phyloP scores from a whole-genome alignment of 1,140 invertebrate genomes.

The Anthonomus grandis region DNA sequence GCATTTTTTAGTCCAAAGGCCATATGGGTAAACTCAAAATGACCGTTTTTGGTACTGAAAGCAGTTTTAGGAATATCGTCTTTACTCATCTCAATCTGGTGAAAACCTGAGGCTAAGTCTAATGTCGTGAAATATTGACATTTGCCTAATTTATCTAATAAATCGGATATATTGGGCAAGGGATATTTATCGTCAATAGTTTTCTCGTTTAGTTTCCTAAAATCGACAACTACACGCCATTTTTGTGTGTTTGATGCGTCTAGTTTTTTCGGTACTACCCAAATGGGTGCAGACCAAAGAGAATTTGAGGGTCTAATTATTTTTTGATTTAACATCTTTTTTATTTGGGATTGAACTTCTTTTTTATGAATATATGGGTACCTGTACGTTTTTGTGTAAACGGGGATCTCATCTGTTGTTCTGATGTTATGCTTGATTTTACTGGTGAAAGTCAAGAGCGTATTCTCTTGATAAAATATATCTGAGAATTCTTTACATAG shows the following conservation, averaged over 20 bases:
- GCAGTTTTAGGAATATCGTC: slow-evolving; percentile 25
- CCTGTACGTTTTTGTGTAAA: slow-evolving; percentile 30
- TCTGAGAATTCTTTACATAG: no score
- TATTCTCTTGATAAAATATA: no score
- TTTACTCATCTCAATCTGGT: slow-evolving; percentile 41
- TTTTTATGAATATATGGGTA: slow-evolving; percentile 32
- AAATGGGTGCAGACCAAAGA: slow-evolving; percentile 36
- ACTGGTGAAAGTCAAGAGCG: slow-evolving; percentile 17
- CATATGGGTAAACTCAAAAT: slow-evolving; percentile 16
- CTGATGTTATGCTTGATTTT: slow-evolving; percentile 17
- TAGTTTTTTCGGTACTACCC: slow-evolving; percentile 42
- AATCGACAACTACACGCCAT: slow-evolving; percentile 40
- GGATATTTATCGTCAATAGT: slow-evolving; percentile 50
- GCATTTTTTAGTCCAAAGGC: slow-evolving; percentile 18
- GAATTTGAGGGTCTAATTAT: slow-evolving; percentile 11
- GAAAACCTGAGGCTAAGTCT: slow-evolving; percentile 49
- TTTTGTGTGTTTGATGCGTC: slow-evolving; percentile 35
- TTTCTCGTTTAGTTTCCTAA: slow-evolving; percentile 45
- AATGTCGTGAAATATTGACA: no score
- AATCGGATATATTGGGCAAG: no score
- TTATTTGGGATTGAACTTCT: slow-evolving; percentile 35
- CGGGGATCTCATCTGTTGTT: slow-evolving; percentile 16
- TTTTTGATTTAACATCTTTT: slow-evolving; percentile 30
- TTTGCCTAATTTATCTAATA: no score
- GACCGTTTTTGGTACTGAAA: slow-evolving; percentile 9